Evolutionary conservation across 2,113 vertebrate species (phyloP).

Genomic region (Nothoprocta pentlandii): DNA sequence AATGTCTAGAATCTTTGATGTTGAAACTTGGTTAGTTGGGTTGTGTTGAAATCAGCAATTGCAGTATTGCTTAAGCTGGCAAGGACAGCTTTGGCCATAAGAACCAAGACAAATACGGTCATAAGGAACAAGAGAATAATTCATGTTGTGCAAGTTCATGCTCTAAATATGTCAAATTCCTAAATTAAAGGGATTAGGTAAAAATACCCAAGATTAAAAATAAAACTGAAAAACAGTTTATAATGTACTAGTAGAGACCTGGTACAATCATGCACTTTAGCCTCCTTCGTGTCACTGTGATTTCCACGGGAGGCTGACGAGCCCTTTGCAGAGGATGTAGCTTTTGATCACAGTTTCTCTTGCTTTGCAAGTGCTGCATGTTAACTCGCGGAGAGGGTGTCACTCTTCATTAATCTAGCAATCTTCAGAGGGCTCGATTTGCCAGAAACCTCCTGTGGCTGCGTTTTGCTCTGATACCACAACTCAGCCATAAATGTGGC

Average conservation of each 20-base stretch:
- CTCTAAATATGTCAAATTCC: not conserved
- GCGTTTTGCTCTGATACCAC: not conserved
- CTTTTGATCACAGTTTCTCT: not conserved
- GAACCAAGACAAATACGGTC: not conserved
- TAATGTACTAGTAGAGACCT: not conserved
- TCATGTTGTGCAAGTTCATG: not conserved
- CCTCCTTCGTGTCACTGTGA: not conserved
- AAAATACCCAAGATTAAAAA: not conserved
- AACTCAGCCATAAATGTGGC: not conserved
- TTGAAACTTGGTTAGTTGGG: not conserved
- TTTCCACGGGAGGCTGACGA: not conserved
- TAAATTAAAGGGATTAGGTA: conserved; percentile 6
- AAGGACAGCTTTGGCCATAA: not conserved
- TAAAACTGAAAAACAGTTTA: not conserved
- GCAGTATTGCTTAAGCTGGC: not conserved
- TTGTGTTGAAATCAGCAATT: not conserved
- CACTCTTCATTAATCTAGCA: not conserved
- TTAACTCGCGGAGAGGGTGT: not conserved
- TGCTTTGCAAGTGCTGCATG: not conserved
- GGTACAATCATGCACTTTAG: not conserved
- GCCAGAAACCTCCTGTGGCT: not conserved
- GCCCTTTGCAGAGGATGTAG: not conserved
- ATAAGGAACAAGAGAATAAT: not conserved
- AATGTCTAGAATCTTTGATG: not conserved
- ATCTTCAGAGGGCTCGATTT: not conserved